Evolutionary conservation across 1,140 invertebrate genomes (phyloP).

Genomic region (Scaptodrosophila lebanonensis): DNA sequence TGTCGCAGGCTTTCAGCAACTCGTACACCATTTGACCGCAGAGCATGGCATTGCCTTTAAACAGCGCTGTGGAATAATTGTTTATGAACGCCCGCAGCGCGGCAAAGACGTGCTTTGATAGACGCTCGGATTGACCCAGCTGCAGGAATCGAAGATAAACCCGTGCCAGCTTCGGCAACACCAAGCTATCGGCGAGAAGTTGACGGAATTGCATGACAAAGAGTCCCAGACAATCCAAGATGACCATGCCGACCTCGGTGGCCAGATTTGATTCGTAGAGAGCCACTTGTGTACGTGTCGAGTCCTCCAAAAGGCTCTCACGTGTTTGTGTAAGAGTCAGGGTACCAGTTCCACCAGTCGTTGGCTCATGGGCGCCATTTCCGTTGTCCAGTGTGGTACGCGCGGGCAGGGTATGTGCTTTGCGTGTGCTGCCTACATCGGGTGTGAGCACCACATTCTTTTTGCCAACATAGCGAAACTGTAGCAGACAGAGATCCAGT

Average conservation of each 20-base stretch:
- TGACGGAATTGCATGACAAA: slow-evolving; percentile 89
- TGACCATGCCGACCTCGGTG: slow-evolving; percentile 92
- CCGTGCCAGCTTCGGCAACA: slow-evolving; percentile 87
- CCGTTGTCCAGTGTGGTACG: slow-evolving; percentile 30
- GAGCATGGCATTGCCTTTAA: slow-evolving; percentile 89
- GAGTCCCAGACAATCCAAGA: slow-evolving; percentile 90
- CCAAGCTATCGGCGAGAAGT: slow-evolving; percentile 84
- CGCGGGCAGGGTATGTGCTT: slow-evolving; percentile 51
- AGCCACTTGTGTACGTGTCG: slow-evolving; percentile 53
- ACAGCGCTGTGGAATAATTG: slow-evolving; percentile 89
- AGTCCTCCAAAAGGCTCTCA: slow-evolving; percentile 78
- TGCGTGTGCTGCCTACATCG: slow-evolving; percentile 55
- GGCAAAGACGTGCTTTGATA: slow-evolving; percentile 94
- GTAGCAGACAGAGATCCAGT: slow-evolving; percentile 82
- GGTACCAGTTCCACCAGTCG: slow-evolving; percentile 78
- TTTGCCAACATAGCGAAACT: slow-evolving; percentile 92
- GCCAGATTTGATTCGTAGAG: slow-evolving; percentile 91
- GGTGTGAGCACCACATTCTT: slow-evolving; percentile 82
- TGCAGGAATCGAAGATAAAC: slow-evolving; percentile 92
- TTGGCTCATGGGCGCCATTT: slow-evolving; percentile 84
- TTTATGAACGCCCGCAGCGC: slow-evolving; percentile 93
- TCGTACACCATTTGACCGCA: slow-evolving; percentile 92
- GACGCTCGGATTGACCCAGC: slow-evolving; percentile 91
- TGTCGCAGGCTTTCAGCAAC: slow-evolving; percentile 88
- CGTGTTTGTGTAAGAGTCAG: slow-evolving; percentile 79